Conservation (phyloP, 1,140 invertebrate species). For the Drosophila bocki region DNA sequence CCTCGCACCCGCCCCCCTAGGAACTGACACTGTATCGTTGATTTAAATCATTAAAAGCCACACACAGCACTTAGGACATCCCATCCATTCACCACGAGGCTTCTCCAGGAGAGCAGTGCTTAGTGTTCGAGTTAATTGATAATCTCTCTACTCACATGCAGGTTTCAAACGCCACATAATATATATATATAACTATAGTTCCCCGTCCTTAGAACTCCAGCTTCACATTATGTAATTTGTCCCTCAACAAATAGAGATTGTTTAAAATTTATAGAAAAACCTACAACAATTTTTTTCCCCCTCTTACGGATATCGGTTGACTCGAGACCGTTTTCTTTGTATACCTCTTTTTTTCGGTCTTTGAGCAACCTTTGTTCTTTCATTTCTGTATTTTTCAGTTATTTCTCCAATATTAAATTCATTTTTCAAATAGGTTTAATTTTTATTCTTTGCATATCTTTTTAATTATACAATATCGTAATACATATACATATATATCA, state of each 20-base stretch:
- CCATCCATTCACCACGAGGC: constrained; percentile 17
- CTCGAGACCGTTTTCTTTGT: not conserved
- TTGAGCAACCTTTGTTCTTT: not conserved
- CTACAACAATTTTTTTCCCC: not conserved
- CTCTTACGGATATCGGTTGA: not conserved
- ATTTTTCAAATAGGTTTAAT: constrained; percentile 55
- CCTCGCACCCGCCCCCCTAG: constrained; percentile 32
- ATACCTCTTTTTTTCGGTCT: not conserved
- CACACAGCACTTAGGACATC: constrained; percentile 22
- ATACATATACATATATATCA: constrained; percentile 46
- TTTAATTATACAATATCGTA: constrained; percentile 70
- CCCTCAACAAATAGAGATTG: not conserved
- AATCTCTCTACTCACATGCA: constrained; percentile 50
- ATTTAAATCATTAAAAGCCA: constrained; percentile 8
- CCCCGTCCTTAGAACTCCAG: constrained; percentile 3
- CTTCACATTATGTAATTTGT: constrained; percentile 36
- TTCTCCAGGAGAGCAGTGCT: constrained; percentile 41
- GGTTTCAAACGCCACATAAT: constrained; percentile 45
- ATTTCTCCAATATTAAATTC: constrained; percentile 54
- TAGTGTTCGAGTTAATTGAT: constrained; percentile 36
- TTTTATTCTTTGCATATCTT: constrained; percentile 70
- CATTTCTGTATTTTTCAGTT: constrained; percentile 13
- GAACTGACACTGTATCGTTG: constrained; percentile 30
- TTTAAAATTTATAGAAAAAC: not conserved
- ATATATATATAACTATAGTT: constrained; percentile 15